Percentiles rank a stretch among this genome's conserved stretches.
phyloP scores from a whole-genome alignment of 2,888 invertebrate species.

The Dicyrtomina minuta region DNA sequence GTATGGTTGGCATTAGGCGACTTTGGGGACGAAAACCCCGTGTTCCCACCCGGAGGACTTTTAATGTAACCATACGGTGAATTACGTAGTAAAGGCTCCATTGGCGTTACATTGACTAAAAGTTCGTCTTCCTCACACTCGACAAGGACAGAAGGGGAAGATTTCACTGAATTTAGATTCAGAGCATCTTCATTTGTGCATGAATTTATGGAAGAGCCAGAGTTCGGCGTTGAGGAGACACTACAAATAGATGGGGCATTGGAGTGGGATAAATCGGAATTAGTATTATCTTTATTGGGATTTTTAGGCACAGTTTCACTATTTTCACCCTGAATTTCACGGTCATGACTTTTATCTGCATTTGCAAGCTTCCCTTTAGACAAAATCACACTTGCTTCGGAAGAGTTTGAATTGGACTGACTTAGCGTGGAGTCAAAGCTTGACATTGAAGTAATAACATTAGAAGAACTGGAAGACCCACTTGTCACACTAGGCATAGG shows the following conservation, averaged over 20 bases:
- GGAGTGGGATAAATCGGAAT: background rate
- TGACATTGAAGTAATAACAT: constrained; percentile 38
- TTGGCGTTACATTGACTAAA: constrained; percentile 80
- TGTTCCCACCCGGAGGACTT: constrained; percentile 44
- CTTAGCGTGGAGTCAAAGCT: constrained; percentile 56
- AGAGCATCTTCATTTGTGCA: constrained; percentile 22
- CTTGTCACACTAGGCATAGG: constrained; percentile 65
- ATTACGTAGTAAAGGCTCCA: constrained; percentile 68
- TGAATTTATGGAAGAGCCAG: constrained; percentile 20
- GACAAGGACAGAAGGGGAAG: constrained; percentile 28
- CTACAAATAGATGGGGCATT: constrained; percentile 4
- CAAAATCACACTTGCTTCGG: constrained; percentile 73
- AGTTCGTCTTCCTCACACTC: constrained; percentile 63
- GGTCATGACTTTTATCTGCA: constrained; percentile 7
- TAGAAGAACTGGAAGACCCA: constrained; percentile 35
- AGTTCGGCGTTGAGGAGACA: constrained; percentile 24
- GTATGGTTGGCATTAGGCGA: constrained; percentile 24
- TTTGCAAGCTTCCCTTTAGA: constrained; percentile 15
- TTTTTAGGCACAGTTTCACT: background rate
- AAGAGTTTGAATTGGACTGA: constrained; percentile 67
- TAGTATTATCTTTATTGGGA: background rate
- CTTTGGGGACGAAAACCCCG: constrained; percentile 36
- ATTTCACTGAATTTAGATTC: constrained; percentile 14
- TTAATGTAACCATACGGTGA: constrained; percentile 51
- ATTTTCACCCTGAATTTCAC: background rate